Conservation (phyloP, 2,888 invertebrate genomes). For the Agonopterix heracliana region DNA sequence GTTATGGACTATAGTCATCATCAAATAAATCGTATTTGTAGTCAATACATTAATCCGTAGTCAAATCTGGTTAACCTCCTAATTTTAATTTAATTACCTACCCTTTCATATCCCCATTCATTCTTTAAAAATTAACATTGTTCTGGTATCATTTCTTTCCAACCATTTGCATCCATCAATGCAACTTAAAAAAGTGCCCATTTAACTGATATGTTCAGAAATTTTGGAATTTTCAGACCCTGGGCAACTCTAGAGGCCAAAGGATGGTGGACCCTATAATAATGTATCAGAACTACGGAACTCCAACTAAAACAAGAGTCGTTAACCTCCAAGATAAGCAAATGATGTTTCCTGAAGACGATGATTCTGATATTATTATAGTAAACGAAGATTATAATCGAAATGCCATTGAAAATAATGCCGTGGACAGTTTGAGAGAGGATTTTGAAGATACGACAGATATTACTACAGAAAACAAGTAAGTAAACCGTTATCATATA, state of each 20-base stretch:
- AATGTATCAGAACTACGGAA: conserved; percentile 59
- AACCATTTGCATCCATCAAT: neutral
- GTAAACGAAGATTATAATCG: conserved; percentile 59
- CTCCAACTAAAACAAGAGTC: conserved; percentile 43
- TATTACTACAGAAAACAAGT: conserved; percentile 31
- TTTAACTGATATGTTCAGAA: conserved; percentile 79
- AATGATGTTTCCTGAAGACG: conserved; percentile 58
- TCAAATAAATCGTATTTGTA: no score
- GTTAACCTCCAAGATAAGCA: conserved; percentile 59
- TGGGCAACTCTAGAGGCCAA: conserved; percentile 82
- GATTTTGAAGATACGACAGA: conserved; percentile 24
- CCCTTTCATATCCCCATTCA: no score
- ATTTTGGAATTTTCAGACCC: conserved; percentile 89
- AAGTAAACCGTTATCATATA: conserved; percentile 9
- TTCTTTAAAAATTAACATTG: no score
- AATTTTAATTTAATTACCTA: no score
- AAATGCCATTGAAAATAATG: conserved; percentile 40
- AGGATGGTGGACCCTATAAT: conserved; percentile 74
- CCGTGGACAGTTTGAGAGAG: conserved; percentile 32
- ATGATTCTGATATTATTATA: conserved; percentile 65
- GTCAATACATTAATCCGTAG: no score
- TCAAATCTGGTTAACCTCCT: no score
- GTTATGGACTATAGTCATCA: no score
- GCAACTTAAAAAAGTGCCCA: neutral
- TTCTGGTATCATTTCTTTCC: no score